Base-by-base conservation (phyloP, 1,140 invertebrate genomes). In the Ladona fulva region DNA sequence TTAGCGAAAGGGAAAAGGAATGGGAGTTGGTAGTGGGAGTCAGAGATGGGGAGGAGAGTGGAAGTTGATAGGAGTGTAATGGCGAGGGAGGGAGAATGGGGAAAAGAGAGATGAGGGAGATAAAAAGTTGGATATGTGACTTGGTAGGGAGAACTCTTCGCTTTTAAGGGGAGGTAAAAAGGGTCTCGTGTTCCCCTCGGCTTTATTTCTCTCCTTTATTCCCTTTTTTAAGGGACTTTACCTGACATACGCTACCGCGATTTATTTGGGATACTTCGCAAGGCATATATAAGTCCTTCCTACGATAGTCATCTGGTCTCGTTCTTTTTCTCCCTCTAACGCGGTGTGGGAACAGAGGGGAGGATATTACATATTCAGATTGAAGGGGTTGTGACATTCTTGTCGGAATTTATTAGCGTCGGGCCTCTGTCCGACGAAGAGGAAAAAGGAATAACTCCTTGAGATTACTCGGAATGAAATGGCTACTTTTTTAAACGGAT, bases 91-190 rank as follows among this genome's bases (percentile, higher is more conserved):
- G 24, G 80, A 52, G 77, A 73, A 7, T 8, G 74, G 25, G 78
- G 74, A 77, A 59, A 42, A 37, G 78, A 42, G 66, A 79, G 80
- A 81, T 80, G 77, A 66, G 76, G 77, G 78, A 80, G 77, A 81
- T 78, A 80, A 81, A 77, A 80, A 80, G 19, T 59, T 29, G 74
- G 22, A 37, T 78, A 80, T 81, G 81, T 66, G 52, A 66, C 52
- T 66, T 66, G n/a, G 52, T 12, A 19, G 52, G 52, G 52, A 66
- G 52, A 22, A 66, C 16, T 66, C n/a, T 66, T 66, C 52, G 3
- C 16, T 16, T 12, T 66, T 16, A 22, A 66, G 52, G 52, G 14
- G 52, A 12, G n/a, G 52, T 66, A 66, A 66, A 22, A 66, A 22
- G 52, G 78, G 78, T 52, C 73, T 74, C 77, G 42, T 25, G 66